Evolutionary conservation across 2,113 vertebrate species (phyloP).

Genomic region (Toxostoma redivivum): DNA sequence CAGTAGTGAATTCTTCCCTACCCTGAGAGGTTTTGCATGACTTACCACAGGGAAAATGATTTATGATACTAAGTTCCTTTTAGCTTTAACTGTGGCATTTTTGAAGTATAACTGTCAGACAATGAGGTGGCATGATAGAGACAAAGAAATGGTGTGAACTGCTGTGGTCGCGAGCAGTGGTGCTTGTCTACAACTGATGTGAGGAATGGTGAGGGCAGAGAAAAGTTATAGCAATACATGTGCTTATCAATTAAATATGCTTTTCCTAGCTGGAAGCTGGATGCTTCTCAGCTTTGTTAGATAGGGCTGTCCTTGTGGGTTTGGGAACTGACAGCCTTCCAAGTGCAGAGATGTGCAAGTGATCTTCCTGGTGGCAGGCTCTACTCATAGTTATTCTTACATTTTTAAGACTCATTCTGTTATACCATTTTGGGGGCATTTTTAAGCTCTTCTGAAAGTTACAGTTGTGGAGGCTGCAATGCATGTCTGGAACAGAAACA

Average conservation of each 20-base stretch:
- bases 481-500: background rate
- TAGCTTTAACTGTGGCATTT: background rate
- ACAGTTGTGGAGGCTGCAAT: background rate
- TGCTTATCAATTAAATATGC: background rate
- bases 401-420: background rate
- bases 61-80: background rate
- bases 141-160: background rate
- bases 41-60: background rate
- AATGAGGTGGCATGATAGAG: background rate
- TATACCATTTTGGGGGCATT: background rate
- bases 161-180: background rate
- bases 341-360: background rate
- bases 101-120: background rate
- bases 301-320: background rate
- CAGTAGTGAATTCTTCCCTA: background rate
- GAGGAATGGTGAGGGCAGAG: background rate
- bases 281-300: background rate
- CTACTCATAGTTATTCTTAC: background rate
- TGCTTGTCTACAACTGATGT: background rate
- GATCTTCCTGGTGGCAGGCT: background rate
- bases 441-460: background rate
- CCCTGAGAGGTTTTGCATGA: background rate
- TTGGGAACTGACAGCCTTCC: background rate
- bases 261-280: background rate
- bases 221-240: rapidly evolving